These are phyloP conservation scores for Delia radicum DNA, from an alignment of 1,140 invertebrate genomes.

Conservation along the genomic window DNA sequence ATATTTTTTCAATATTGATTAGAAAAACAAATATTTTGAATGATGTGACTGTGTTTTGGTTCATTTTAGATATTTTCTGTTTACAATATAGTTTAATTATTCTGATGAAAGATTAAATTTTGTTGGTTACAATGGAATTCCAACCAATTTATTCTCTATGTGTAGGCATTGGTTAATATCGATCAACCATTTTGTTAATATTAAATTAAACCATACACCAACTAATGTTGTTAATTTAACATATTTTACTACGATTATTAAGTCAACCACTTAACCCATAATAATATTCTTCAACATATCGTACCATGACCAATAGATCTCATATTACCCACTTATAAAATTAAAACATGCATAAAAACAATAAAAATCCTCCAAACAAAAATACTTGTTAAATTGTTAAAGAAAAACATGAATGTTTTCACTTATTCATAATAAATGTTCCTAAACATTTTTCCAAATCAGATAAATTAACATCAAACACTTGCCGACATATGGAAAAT, in stretches of 20 bases:
- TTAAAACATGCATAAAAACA: not conserved
- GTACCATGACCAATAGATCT: not conserved
- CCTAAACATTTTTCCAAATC: not conserved
- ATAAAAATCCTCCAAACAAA: not conserved
- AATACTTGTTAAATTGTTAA: not conserved
- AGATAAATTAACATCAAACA: slow-evolving; percentile 4
- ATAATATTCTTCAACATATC: not conserved
- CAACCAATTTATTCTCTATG: no score
- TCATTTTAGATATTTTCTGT: no score
- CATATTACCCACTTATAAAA: not conserved
- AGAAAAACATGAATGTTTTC: slow-evolving; percentile 14
- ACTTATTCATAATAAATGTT: not conserved
- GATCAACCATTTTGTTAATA: no score
- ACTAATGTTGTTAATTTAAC: not conserved
- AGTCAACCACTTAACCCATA: not conserved
- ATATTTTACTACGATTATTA: not conserved
- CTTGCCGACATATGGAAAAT: not conserved
- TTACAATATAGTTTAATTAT: no score
- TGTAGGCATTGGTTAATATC: no score
- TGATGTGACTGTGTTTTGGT: no score
- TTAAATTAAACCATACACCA: no score
- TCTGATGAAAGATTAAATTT: no score
- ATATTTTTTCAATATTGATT: no score
- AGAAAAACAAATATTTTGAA: no score
- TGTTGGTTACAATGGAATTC: no score